phyloP scores from a whole-genome alignment of 2,888 invertebrate species.

The Amaurobius ferox region DNA sequence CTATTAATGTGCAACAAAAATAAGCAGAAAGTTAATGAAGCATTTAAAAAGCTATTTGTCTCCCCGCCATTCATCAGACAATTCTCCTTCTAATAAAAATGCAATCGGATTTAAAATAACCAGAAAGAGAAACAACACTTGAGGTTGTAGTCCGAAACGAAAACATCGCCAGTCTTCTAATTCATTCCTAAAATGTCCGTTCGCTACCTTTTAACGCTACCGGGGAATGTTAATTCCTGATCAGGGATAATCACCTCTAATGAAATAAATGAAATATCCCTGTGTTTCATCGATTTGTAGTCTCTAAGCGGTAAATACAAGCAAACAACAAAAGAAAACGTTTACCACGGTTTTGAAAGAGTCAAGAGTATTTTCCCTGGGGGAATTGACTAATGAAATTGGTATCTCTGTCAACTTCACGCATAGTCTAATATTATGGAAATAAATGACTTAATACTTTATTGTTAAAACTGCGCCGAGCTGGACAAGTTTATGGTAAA shows the following conservation, averaged over 20 bases:
- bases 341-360: constrained; percentile 50
- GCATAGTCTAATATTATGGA: constrained; percentile 44
- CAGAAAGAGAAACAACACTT: no score
- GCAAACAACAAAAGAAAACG: constrained; percentile 58
- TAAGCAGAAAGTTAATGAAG: no score
- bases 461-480: background rate
- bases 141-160: no score
- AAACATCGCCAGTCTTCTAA: no score
- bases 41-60: no score
- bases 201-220: no score
- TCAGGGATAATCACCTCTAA: constrained; percentile 56
- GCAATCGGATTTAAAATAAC: no score
- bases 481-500: no score
- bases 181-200: no score
- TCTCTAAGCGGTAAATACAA: constrained; percentile 41
- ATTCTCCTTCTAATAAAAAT: no score
- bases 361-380: constrained; percentile 29
- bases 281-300: constrained; percentile 29
- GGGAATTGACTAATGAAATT: constrained; percentile 64
- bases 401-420: constrained; percentile 28
- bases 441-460: constrained; percentile 36
- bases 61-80: no score
- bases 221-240: constrained; percentile 23
- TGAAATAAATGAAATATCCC: constrained; percentile 49
- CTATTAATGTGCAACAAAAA: no score